phyloP scores from a whole-genome alignment of 1,140 invertebrate genomes.

The Tetramorium simillimum region DNA sequence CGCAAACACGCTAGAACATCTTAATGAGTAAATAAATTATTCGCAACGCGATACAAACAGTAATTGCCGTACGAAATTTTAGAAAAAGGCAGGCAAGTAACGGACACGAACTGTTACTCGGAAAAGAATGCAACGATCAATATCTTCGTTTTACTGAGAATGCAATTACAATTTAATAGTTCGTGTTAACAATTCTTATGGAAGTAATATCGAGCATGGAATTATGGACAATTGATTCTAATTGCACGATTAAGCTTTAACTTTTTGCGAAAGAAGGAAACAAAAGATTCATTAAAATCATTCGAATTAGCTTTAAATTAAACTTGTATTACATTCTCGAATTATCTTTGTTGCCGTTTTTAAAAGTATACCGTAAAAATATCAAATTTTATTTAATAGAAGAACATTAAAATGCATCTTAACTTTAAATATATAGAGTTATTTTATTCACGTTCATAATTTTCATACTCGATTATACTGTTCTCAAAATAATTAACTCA shows the following conservation, averaged over 20 bases:
- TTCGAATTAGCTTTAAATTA: neutral
- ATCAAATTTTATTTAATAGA: neutral
- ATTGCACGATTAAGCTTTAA: neutral
- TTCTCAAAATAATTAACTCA: neutral
- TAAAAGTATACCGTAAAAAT: neutral
- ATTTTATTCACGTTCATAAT: neutral
- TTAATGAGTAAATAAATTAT: conserved; percentile 58
- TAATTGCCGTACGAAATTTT: conserved; percentile 16
- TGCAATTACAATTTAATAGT: neutral
- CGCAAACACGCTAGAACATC: conserved; percentile 36
- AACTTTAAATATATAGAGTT: neutral
- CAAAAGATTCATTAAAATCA: neutral
- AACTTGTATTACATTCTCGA: neutral
- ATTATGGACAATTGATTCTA: neutral
- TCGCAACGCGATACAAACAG: neutral
- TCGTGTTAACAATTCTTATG: neutral
- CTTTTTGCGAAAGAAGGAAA: neutral
- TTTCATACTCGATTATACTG: neutral
- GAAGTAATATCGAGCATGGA: neutral
- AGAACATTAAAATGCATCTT: neutral
- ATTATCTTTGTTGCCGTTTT: neutral
- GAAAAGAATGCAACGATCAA: conserved; percentile 16
- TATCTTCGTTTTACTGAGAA: conserved; percentile 2
- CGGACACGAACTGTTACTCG: neutral
- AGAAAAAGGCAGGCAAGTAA: neutral